These are phyloP conservation scores for Drosophila orena DNA, from an alignment of 1,140 invertebrate genomes.

Conservation along the genomic window DNA sequence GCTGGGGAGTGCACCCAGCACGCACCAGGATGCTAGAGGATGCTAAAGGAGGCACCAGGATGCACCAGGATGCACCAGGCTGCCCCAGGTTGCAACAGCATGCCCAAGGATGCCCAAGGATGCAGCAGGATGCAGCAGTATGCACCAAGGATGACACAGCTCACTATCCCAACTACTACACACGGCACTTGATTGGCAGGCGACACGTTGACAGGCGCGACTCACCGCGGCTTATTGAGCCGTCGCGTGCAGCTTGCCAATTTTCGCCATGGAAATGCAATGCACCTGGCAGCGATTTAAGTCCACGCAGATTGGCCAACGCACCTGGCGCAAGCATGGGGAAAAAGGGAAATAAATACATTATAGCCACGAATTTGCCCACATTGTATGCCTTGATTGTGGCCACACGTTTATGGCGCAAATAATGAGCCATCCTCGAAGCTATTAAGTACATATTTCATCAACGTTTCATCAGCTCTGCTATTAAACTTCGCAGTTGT, in stretches of 20 bases:
- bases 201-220: constrained; percentile 23
- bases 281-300: constrained; percentile 8
- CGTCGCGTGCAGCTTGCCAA: constrained; percentile 56
- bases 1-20: too few relatives aligned
- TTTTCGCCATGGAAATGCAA: constrained; percentile 55
- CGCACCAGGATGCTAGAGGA: too few relatives aligned
- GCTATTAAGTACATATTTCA: background rate
- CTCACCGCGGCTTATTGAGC: constrained; percentile 41
- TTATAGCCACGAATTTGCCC: background rate
- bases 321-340: background rate
- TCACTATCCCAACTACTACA: background rate
- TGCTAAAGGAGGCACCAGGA: too few relatives aligned
- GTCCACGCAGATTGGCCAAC: background rate
- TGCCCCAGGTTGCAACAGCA: too few relatives aligned
- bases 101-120: background rate
- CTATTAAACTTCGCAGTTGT: too few relatives aligned
- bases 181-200: constrained; percentile 31
- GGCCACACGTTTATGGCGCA: background rate
- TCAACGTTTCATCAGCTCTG: background rate
- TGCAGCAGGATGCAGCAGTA: too few relatives aligned
- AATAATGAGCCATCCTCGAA: background rate
- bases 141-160: background rate
- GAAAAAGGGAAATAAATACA: too few relatives aligned
- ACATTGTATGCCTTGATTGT: background rate
- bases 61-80: too few relatives aligned